Evolutionary conservation across 2,113 vertebrate genomes (phyloP).

Genomic region (Pollimyrus isidori): DNA sequence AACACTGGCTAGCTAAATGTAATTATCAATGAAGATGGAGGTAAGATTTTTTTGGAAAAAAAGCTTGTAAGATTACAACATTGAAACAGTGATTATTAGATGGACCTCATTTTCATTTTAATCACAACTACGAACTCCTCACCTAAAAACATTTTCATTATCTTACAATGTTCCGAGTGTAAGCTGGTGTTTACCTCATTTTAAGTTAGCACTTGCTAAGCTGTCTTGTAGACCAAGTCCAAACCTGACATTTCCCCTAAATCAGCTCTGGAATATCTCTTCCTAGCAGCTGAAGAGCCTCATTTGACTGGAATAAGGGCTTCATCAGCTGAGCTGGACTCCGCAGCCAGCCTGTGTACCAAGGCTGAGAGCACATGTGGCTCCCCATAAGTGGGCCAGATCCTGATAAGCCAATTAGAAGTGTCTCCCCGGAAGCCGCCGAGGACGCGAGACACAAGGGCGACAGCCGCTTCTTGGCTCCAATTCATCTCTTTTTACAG

Average conservation of each 20-base stretch:
- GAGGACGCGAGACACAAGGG: background rate
- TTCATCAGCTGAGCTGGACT: background rate
- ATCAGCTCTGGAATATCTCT: background rate
- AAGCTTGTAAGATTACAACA: background rate
- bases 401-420: constrained; percentile 18
- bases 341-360: background rate
- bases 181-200: background rate
- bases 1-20: background rate
- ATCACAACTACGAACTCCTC: background rate
- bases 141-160: background rate
- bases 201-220: background rate
- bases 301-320: background rate
- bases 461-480: background rate
- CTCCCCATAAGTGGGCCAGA: constrained; percentile 12
- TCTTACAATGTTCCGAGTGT: background rate
- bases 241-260: background rate
- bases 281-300: background rate
- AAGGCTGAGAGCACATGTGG: constrained; percentile 19
- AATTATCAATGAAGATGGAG: background rate
- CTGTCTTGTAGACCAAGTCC: background rate
- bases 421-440: background rate
- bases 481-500: background rate
- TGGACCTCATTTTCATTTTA: background rate
- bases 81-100: background rate
- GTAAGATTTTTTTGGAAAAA: background rate